Percentiles rank a stretch among this genome's conserved stretches.
Conservation (phyloP, 2,888 invertebrate species). For the Entomobrya multifasciata region DNA sequence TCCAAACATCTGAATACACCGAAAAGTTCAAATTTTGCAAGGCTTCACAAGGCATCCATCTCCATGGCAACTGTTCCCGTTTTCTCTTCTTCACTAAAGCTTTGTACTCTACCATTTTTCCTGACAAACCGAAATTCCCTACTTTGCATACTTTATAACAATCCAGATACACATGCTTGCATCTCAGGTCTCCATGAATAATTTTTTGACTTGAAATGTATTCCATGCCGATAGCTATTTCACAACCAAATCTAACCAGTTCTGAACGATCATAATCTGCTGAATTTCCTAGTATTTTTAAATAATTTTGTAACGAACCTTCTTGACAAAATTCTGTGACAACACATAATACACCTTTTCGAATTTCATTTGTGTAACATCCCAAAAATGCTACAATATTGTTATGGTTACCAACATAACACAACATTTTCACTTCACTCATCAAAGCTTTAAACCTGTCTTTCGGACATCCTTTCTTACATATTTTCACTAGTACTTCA, state of each 20-base stretch:
- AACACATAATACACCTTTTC: background rate
- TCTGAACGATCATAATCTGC: background rate
- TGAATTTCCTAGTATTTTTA: background rate
- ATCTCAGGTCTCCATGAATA: background rate
- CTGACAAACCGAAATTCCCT: background rate
- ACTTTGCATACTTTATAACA: background rate
- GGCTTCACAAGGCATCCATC: constrained; percentile 60
- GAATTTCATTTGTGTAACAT: constrained; percentile 26
- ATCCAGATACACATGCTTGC: background rate
- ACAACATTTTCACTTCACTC: background rate
- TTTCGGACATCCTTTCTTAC: no score
- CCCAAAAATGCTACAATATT: constrained; percentile 45
- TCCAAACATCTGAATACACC: constrained; percentile 59
- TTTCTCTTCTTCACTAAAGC: constrained; percentile 24
- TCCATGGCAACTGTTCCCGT: constrained; percentile 56
- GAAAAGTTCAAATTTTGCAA: constrained; percentile 24
- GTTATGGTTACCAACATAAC: constrained; percentile 42
- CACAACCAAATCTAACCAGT: background rate
- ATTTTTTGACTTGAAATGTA: background rate
- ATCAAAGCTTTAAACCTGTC: no score
- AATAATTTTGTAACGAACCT: background rate
- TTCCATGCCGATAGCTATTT: constrained; percentile 6
- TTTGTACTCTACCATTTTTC: background rate
- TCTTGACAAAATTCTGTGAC: background rate
- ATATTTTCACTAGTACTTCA: no score